These are phyloP conservation scores for Betta splendens DNA, from an alignment of 2,797 vertebrate genomes.

Conservation along the genomic window DNA sequence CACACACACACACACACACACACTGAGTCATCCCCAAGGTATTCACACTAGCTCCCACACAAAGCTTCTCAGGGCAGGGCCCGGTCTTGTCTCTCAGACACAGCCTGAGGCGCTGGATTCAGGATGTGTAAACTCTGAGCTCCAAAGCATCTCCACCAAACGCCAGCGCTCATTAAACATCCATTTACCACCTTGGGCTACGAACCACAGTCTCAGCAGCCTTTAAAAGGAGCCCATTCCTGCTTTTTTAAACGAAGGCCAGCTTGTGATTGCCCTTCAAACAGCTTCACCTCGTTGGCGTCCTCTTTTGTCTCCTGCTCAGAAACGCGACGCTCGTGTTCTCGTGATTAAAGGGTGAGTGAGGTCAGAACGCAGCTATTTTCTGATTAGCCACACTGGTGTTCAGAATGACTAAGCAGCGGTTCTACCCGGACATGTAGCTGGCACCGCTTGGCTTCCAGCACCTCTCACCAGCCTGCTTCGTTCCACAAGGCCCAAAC, in stretches of 20 bases:
- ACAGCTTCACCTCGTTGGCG: not conserved
- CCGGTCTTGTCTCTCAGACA: slow-evolving; percentile 60
- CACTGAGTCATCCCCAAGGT: slow-evolving; percentile 74
- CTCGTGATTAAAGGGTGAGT: too few species aligned
- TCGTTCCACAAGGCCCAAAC: too few species aligned
- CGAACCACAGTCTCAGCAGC: slow-evolving; percentile 7
- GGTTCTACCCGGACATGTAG: too few species aligned
- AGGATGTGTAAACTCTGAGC: slow-evolving; percentile 38
- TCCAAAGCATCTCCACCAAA: slow-evolving; percentile 38
- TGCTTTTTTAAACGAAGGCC: slow-evolving; percentile 36
- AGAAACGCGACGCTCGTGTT: not conserved
- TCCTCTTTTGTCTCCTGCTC: not conserved
- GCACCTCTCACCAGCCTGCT: too few species aligned
- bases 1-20: slow-evolving; percentile 13
- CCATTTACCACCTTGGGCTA: slow-evolving; percentile 45
- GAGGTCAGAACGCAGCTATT: not conserved
- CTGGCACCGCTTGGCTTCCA: not conserved
- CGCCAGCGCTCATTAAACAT: slow-evolving; percentile 54
- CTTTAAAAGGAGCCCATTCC: slow-evolving; percentile 8
- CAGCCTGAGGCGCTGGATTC: slow-evolving; percentile 59
- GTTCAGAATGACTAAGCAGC: not conserved
- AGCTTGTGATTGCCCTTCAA: slow-evolving; percentile 5
- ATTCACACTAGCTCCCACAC: slow-evolving; percentile 69
- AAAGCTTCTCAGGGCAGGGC: slow-evolving; percentile 51
- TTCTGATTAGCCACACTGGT: not conserved